Base-by-base conservation (phyloP, 2,888 invertebrate genomes). In the Lagria hirta region DNA sequence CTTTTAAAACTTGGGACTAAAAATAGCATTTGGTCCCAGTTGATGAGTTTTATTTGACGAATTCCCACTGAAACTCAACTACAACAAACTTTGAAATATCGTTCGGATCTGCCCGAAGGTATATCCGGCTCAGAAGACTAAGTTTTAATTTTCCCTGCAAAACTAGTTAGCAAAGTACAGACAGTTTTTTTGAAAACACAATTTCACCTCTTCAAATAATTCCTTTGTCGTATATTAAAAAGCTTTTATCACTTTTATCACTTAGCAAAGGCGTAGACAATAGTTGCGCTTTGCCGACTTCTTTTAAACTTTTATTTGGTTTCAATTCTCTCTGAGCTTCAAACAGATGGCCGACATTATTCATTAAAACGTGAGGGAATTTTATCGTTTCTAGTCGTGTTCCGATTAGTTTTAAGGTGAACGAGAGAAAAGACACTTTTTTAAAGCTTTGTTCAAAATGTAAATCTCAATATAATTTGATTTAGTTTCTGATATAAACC, bases 61-160 rank as follows among this genome's bases (percentile, higher is more conserved):
- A 43, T 22, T 43, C 29, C 22, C 30, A n/a, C 4, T 3, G 16
- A 20, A 36, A 36, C 22, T 28, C 26, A 12, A 7, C 18, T 18
- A 33, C 26, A 44, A 38, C 38, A 38, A 44, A 44, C 20, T 44
- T 44, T 44, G 32, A 33, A 44, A 44, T 44, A 43, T 43, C 43
- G 22, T 22, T 38, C 11, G 36, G 20, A 36, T 29, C 30, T 34
- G 7, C 32, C 18, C 16, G 11, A 11, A 23, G 37, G 30, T 37
- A 33, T n/a, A 37, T 32, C 26, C 17, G 23, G 22, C 36, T 28
- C 41, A 27, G 20, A 12, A 15, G 33, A 24, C 18, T 28, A 46
- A 46, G 35, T 46, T 46, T 46, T 46, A 46, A 46, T 46, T 45
- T 36, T 41, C 41, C 36, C 41, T 20, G 10, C n/a, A 16, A 29